Evolutionary conservation across 1,140 invertebrate species (phyloP).

Genomic region (Monochamus saltuarius): DNA sequence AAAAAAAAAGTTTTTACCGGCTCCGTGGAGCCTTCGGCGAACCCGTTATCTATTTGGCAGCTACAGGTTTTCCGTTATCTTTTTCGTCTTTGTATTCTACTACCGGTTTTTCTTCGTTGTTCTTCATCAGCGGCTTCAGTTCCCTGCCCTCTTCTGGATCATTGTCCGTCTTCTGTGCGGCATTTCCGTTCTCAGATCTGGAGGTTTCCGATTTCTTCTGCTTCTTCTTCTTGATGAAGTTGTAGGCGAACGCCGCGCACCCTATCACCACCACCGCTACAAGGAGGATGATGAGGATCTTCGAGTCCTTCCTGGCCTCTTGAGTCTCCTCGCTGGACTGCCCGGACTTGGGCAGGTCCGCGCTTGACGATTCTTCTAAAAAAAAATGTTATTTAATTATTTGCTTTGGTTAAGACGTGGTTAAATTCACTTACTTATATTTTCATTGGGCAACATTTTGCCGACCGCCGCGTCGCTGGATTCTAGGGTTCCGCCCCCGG

Average conservation of each 20-base stretch:
- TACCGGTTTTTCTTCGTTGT: constrained; percentile 6
- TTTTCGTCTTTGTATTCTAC: constrained; percentile 26
- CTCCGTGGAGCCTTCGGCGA: neutral
- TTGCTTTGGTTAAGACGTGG: too few relatives aligned
- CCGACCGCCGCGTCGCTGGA: constrained; percentile 18
- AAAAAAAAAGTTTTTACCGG: constrained; percentile 18
- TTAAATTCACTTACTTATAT: constrained; percentile 13
- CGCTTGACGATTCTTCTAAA: constrained; percentile 8
- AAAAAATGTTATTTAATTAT: too few relatives aligned
- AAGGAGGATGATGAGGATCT: constrained; percentile 50
- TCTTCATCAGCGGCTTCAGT: constrained; percentile 42
- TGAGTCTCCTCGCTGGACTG: constrained; percentile 22
- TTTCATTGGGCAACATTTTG: constrained; percentile 10
- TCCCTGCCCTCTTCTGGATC: constrained; percentile 39
- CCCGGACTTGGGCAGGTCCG: constrained; percentile 21
- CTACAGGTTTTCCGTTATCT: constrained; percentile 1
- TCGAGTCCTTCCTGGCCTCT: constrained; percentile 31
- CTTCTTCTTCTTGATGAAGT: constrained; percentile 45
- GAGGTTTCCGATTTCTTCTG: constrained; percentile 2
- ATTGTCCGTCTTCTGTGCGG: constrained; percentile 27
- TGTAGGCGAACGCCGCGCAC: constrained; percentile 54
- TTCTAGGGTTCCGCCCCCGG: constrained; percentile 9
- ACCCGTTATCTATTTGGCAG: constrained; percentile 3
- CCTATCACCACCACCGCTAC: constrained; percentile 54
- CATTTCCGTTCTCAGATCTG: constrained; percentile 27